Percentiles rank a stretch among this genome's conserved stretches.
phyloP scores from a whole-genome alignment of 2,888 invertebrate species.

The Metallyticus violacea region DNA sequence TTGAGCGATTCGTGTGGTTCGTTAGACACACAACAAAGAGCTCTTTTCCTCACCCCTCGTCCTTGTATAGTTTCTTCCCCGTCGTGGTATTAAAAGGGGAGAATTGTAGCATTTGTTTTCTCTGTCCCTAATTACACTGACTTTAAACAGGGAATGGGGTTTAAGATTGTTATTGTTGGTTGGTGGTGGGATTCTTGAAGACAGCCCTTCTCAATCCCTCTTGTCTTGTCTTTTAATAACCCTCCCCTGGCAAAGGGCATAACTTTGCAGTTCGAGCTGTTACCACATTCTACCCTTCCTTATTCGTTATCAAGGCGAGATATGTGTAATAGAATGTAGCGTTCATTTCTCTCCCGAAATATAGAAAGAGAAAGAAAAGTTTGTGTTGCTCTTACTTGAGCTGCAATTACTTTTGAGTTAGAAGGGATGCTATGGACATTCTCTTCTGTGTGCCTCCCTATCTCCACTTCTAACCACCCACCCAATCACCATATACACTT shows the following conservation, averaged over 20 bases:
- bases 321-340: neutral
- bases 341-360: neutral
- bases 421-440: neutral
- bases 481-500: constrained; percentile 21
- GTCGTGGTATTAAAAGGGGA: neutral
- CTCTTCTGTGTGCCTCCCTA: neutral
- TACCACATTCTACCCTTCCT: neutral
- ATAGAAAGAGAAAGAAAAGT: neutral
- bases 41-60: neutral
- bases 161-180: neutral
- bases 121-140: neutral
- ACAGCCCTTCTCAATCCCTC: neutral
- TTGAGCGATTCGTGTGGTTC: neutral
- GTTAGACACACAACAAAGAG: neutral
- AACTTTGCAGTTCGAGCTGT: neutral
- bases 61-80: neutral
- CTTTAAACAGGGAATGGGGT: neutral
- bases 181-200: neutral
- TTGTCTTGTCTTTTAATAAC: neutral
- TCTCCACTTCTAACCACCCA: constrained; percentile 1
- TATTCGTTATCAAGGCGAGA: neutral
- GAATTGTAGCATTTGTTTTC: neutral
- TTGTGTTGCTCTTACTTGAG: neutral
- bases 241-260: neutral
- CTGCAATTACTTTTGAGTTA: constrained; percentile 13